phyloP scores from a whole-genome alignment of 2,113 vertebrate species.

The Loxodonta africana region DNA sequence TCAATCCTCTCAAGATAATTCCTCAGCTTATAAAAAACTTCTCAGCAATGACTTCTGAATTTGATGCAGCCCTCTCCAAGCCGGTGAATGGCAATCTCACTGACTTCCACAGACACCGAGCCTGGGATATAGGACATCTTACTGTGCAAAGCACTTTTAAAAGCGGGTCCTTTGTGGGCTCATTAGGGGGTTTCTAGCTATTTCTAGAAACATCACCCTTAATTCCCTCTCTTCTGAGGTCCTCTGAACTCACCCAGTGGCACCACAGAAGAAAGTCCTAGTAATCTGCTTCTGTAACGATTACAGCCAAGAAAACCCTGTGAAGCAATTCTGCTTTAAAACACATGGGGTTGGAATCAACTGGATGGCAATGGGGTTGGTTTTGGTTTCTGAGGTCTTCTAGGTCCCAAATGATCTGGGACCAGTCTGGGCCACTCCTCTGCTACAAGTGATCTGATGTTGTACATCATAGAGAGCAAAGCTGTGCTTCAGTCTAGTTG shows the following conservation, averaged over 20 bases:
- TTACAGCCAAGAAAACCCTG: background rate
- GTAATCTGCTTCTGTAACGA: background rate
- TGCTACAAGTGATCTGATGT: background rate
- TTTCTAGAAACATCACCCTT: background rate
- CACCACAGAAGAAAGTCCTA: background rate
- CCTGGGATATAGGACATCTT: accelerated
- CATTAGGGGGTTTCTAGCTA: constrained; percentile 13
- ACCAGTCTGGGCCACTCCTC: background rate
- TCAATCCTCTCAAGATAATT: constrained; percentile 77
- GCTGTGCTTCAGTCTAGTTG: background rate
- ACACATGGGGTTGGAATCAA: background rate
- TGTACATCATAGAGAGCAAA: background rate
- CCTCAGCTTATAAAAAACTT: constrained; percentile 62
- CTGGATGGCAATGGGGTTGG: background rate
- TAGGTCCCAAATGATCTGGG: background rate
- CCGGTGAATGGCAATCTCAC: background rate
- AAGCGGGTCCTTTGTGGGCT: background rate
- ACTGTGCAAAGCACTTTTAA: background rate
- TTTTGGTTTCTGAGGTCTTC: background rate
- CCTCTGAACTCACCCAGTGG: background rate
- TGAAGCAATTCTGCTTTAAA: background rate
- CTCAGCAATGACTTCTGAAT: constrained; percentile 45
- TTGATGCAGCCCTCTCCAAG: background rate
- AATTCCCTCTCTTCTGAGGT: background rate
- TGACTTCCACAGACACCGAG: background rate